Base-by-base conservation (phyloP, 1,140 invertebrate genomes). In the Watersipora subatra region DNA sequence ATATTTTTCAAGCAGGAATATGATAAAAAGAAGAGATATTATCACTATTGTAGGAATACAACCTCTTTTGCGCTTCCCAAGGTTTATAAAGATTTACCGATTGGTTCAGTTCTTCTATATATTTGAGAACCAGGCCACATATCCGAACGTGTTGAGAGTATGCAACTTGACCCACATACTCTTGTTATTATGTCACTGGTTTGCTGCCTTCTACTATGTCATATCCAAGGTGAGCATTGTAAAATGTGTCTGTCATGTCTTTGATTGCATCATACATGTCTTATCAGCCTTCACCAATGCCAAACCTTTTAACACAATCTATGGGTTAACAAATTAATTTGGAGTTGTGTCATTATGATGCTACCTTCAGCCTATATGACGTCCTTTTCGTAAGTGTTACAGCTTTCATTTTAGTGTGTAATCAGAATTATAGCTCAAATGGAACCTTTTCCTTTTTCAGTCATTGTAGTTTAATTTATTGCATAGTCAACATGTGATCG, bases 61-160 rank as follows among this genome's bases (percentile, higher is more conserved):
- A 59, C 77, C 80, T 3, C 73, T 81, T 63, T n/a, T 79, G 3
- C 67, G 81, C 28, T 85, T 84, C 64, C 81, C 81, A 25, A 69
- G 83, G 28, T 83, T 84, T 72, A 66, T 84, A 3, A 84, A 92
- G 86, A 86, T 92, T 57, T 95, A 96, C 78, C 84, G 93, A 67
- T 88, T 91, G 62, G 89, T 93, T 72, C 86, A 89, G 79, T 95
- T 93, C 79, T 92, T 95, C 79, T 94, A 96, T 80, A 93, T 96
- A 84, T 90, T 94, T 66, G 93, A 96, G 78, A 94, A 91, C 22
- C 82, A 92, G 67, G 95, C 92, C 0, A 88, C 94, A 30, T 96
- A 92, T 80, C 93, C 93, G 2, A 97, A 97, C 81, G 84, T 96
- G 72, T 93, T 92, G 89, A 84, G 93, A n/a, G 93, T 96, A 25